Conservation (phyloP, 2,797 vertebrate species). For the Scleropages formosus region DNA sequence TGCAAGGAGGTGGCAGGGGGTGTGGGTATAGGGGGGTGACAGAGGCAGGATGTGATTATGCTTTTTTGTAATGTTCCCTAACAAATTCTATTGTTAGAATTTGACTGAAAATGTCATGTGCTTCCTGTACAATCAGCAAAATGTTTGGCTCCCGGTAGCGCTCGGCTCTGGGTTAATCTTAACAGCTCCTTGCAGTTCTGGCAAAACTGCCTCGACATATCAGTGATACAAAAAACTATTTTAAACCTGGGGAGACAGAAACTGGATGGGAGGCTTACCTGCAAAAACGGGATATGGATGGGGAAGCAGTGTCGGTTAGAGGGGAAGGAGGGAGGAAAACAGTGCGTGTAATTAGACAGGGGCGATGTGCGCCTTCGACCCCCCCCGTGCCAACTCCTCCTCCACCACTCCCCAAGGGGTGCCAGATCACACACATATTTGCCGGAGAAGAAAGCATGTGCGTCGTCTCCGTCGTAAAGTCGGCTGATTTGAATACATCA, state of each 20-base stretch:
- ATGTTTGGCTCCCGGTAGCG: not conserved
- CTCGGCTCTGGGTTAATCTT: not conserved
- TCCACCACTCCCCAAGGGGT: not conserved
- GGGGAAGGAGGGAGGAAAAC: constrained; percentile 5
- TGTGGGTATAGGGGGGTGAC: no score
- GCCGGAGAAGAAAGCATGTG: not conserved
- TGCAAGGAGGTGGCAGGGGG: no score
- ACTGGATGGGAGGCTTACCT: not conserved
- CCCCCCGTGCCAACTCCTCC: not conserved
- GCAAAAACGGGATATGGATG: not conserved
- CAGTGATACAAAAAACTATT: not conserved
- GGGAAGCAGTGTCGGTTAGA: not conserved
- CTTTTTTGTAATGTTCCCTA: no score
- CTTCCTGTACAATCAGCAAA: no score
- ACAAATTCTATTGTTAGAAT: no score
- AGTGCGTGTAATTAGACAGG: not conserved
- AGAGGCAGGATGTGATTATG: no score
- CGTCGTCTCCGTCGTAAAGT: constrained; percentile 1
- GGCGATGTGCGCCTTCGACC: not conserved
- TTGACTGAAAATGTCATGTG: no score
- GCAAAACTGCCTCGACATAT: not conserved
- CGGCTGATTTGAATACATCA: constrained; percentile 20
- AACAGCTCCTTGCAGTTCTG: not conserved
- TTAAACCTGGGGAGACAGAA: not conserved
- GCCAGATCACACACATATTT: constrained; percentile 8